Evolutionary conservation across 1,140 invertebrate species (phyloP).

Genomic region (Phymastichus coffea): DNA sequence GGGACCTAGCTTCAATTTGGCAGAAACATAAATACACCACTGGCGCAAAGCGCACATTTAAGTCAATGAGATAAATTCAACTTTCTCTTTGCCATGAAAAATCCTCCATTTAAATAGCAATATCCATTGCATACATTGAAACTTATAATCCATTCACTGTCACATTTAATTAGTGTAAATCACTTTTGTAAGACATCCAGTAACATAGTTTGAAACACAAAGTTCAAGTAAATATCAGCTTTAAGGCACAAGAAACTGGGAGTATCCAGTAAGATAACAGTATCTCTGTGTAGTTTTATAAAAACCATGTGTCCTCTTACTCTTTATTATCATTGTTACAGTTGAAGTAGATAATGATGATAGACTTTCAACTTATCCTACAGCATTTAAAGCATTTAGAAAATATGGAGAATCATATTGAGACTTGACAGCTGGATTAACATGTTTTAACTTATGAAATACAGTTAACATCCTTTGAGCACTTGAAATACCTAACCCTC

Average conservation of each 20-base stretch:
- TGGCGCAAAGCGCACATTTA: constrained; percentile 26
- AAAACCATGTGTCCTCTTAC: not conserved
- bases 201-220: constrained; percentile 2
- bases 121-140: not conserved
- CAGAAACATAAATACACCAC: constrained; percentile 55
- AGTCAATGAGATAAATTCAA: constrained; percentile 6
- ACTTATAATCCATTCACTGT: not conserved
- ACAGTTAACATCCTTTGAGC: not conserved
- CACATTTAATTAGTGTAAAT: not conserved
- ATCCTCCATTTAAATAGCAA: not conserved
- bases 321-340: constrained; percentile 9
- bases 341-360: too few relatives aligned
- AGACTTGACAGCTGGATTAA: not conserved
- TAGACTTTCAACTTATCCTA: too few relatives aligned
- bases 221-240: constrained; percentile 3
- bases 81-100: not conserved
- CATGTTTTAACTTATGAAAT: not conserved
- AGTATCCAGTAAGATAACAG: not conserved
- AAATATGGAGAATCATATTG: too few relatives aligned
- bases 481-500: too few relatives aligned
- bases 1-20: constrained; percentile 56
- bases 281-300: not conserved
- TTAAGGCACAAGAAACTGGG: not conserved
- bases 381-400: too few relatives aligned
- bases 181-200: constrained; percentile 1